Percentiles rank a stretch among this genome's conserved stretches.
phyloP scores from a whole-genome alignment of 2,888 invertebrate genomes.

The Bellardia bayeri region DNA sequence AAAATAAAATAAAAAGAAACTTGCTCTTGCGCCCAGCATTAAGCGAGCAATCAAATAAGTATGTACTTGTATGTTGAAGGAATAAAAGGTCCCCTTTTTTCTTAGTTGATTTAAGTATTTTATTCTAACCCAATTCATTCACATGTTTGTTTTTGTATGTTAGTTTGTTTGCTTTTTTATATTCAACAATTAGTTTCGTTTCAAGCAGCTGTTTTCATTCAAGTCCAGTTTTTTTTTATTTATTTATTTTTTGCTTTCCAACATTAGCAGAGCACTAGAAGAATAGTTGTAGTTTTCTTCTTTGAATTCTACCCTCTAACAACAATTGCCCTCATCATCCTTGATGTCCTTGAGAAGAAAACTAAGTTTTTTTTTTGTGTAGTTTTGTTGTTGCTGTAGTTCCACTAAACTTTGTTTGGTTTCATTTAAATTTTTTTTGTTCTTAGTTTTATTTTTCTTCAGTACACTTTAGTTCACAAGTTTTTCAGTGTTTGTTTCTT shows the following conservation, averaged over 20 bases:
- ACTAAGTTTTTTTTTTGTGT: conserved; percentile 51
- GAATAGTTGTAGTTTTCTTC: conserved; percentile 22
- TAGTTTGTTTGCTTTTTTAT: conserved; percentile 2
- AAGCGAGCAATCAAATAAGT: not conserved
- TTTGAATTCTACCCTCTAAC: conserved; percentile 45
- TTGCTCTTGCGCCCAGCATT: conserved; percentile 35
- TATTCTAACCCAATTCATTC: conserved; percentile 62
- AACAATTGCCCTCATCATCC: conserved; percentile 65
- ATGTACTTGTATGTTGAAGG: not conserved
- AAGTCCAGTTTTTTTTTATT: conserved; percentile 28
- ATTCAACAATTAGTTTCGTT: conserved; percentile 66
- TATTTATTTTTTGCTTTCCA: not conserved
- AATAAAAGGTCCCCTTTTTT: not conserved
- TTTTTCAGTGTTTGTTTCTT: conserved; percentile 30
- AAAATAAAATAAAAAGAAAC: not conserved
- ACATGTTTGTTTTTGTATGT: conserved; percentile 33
- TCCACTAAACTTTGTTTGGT: conserved; percentile 43
- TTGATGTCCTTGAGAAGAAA: conserved; percentile 71
- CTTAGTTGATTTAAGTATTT: conserved; percentile 46
- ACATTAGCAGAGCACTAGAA: not conserved
- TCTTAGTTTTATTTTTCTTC: conserved; percentile 57
- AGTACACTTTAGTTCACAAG: conserved; percentile 59
- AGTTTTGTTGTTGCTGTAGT: conserved; percentile 6
- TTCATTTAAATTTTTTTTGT: conserved; percentile 42
- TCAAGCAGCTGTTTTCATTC: conserved; percentile 66